Conservation (phyloP, 2,888 invertebrate species). For the Oscheius sp. region DNA sequence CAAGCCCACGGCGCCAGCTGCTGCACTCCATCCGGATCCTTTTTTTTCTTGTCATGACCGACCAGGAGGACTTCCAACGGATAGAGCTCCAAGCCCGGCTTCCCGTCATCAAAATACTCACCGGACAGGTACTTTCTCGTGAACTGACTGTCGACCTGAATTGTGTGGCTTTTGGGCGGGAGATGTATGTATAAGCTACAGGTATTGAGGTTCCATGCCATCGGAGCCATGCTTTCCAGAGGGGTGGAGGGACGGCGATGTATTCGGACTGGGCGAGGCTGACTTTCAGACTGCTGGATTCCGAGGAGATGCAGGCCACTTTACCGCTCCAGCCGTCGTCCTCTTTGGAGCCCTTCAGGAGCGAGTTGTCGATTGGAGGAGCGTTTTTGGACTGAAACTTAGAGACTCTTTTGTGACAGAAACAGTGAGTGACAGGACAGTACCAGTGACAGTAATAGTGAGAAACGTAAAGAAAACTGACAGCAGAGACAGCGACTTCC, state of each 20-base stretch:
- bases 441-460: neutral
- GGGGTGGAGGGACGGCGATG: slow-evolving; percentile 47
- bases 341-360: slow-evolving; percentile 41
- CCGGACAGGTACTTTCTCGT: slow-evolving; percentile 44
- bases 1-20: slow-evolving; percentile 52
- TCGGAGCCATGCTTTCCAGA: slow-evolving; percentile 55
- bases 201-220: slow-evolving; percentile 57
- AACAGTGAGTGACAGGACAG: too few relatives aligned
- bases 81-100: slow-evolving; percentile 48
- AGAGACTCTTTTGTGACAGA: neutral
- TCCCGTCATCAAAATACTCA: slow-evolving; percentile 47
- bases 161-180: too few relatives aligned
- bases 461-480: neutral
- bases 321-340: slow-evolving; percentile 39
- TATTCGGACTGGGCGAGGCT: slow-evolving; percentile 47
- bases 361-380: slow-evolving; percentile 39
- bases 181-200: slow-evolving; percentile 19
- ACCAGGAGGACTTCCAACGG: slow-evolving; percentile 53
- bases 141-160: slow-evolving; percentile 39
- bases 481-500: slow-evolving; percentile 22
- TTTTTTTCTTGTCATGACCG: slow-evolving; percentile 51
- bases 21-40: slow-evolving; percentile 39
- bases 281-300: slow-evolving; percentile 51
- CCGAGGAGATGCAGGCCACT: slow-evolving; percentile 57
- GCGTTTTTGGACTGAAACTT: slow-evolving; percentile 39